Evolutionary conservation across 2,113 vertebrate genomes (phyloP).

Genomic region (Pica pica): DNA sequence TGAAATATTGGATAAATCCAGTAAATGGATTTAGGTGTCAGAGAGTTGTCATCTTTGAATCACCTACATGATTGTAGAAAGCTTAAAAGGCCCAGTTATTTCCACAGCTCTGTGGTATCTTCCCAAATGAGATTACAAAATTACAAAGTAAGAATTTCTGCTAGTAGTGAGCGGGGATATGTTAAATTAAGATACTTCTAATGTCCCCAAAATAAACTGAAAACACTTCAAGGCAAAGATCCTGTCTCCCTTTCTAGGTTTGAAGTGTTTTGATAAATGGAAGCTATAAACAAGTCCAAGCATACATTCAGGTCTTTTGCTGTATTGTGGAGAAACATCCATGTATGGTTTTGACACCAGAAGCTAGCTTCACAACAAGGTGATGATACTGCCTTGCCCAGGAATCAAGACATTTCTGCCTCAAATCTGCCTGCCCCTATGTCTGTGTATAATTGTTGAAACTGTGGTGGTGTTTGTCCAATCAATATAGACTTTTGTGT

Average conservation of each 20-base stretch:
- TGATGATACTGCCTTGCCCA: neutral
- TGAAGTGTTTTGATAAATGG: neutral
- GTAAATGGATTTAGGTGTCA: neutral
- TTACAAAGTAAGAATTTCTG: neutral
- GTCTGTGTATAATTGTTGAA: neutral
- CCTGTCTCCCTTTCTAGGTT: neutral
- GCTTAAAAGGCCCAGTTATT: neutral
- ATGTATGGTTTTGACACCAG: neutral
- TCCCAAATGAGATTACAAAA: neutral
- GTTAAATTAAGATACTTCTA: neutral
- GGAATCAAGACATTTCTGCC: neutral
- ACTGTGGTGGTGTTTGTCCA: neutral
- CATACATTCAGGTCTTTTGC: neutral
- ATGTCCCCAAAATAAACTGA: neutral
- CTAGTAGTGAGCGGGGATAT: fast-evolving
- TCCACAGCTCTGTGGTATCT: neutral
- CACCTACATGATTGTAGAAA: neutral
- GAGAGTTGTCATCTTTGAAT: neutral
- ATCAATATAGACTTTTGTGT: neutral
- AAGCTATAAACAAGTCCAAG: neutral
- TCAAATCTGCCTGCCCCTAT: neutral
- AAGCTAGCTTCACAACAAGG: neutral
- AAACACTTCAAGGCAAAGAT: neutral
- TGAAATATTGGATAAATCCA: neutral
- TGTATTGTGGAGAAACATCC: neutral